Conservation (phyloP, 2,113 vertebrate genomes). For the Mus spicilegus region DNA sequence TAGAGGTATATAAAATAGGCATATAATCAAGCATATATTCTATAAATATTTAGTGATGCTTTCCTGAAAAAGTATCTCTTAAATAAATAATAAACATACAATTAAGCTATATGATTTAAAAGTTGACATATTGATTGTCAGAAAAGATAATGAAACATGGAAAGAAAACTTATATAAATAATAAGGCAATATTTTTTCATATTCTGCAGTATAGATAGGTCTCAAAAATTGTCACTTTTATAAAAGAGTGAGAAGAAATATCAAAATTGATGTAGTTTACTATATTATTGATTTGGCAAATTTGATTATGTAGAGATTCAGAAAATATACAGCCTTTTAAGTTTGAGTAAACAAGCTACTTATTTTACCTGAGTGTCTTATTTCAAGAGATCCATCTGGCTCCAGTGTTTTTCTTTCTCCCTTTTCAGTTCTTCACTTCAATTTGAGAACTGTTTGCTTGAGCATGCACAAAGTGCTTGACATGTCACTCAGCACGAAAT, state of each 20-base stretch:
- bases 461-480: conserved; percentile 31
- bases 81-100: neutral
- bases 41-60: neutral
- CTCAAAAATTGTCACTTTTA: neutral
- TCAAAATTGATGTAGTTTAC: neutral
- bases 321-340: conserved; percentile 27
- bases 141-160: neutral
- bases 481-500: conserved; percentile 41
- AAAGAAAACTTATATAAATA: neutral
- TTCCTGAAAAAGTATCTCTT: neutral
- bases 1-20: neutral
- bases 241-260: neutral
- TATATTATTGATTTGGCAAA: neutral
- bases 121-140: neutral
- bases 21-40: neutral
- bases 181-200: neutral
- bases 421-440: conserved; percentile 1
- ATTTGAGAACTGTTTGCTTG: conserved; percentile 34
- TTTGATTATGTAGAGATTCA: conserved; percentile 17
- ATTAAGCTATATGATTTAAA: neutral
- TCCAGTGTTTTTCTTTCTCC: neutral
- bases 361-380: neutral
- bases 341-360: conserved; percentile 46
- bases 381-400: conserved; percentile 20
- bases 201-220: neutral